phyloP scores from a whole-genome alignment of 2,888 invertebrate species.

The Aphidoletes aphidimyza region DNA sequence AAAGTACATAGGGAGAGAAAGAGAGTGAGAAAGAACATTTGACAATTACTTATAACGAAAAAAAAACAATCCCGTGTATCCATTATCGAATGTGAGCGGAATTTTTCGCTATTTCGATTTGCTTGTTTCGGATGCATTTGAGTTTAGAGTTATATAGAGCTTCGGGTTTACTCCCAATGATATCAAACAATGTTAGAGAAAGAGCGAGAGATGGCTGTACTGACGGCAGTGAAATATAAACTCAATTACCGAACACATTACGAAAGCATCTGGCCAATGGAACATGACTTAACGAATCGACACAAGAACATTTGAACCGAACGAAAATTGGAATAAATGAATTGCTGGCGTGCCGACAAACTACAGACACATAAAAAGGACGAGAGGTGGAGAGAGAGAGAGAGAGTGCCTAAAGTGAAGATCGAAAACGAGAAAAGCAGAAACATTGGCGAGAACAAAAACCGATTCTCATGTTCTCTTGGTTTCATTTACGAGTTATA shows the following conservation, averaged over 20 bases:
- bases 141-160: too few relatives aligned
- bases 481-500: slow-evolving; percentile 21
- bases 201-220: slow-evolving; percentile 3
- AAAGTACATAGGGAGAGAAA: neutral
- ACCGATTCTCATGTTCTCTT: slow-evolving; percentile 27
- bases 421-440: neutral
- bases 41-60: neutral
- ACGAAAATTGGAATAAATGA: slow-evolving; percentile 10
- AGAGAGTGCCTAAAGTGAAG: neutral
- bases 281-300: slow-evolving; percentile 44
- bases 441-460: neutral
- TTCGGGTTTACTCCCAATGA: slow-evolving; percentile 19
- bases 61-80: too few relatives aligned
- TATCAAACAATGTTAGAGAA: too few relatives aligned
- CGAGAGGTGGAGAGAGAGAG: slow-evolving; percentile 9
- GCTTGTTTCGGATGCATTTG: too few relatives aligned
- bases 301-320: slow-evolving; percentile 36
- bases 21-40: neutral
- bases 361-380: neutral
- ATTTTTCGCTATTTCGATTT: too few relatives aligned
- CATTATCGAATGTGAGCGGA: too few relatives aligned
- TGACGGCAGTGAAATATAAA: slow-evolving; percentile 52
- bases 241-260: slow-evolving; percentile 51
- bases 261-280: slow-evolving; percentile 26
- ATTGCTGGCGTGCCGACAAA: neutral